Base-by-base conservation (phyloP, 2,797 vertebrate genomes). In the Acanthornis magna region DNA sequence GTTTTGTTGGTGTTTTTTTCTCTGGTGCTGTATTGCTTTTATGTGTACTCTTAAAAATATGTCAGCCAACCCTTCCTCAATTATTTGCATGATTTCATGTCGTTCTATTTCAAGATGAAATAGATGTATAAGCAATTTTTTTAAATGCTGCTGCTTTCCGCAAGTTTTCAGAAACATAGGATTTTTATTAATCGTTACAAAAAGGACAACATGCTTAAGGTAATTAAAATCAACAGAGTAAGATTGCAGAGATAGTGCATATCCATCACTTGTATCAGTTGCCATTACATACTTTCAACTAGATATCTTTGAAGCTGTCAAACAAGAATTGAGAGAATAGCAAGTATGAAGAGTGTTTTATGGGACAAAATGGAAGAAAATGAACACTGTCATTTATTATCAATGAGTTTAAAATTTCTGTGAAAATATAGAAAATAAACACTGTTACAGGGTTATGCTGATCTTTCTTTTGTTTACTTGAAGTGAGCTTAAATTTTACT, bases 401-500 rank as follows among this genome's bases (percentile, higher is more conserved):
- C 51, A 88, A 15, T 32, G 34, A 5, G 15, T 42, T 93, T 63
- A 74, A 68, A 81, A 85, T 17, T 30, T 63, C 40, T 95, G 9
- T 61, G 68, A 54, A 62, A 91, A 48, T 40, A 57, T 2, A 47
- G 18, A 58, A 87, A 88, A 61, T 55, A 60, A 74, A 16, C 63
- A 66, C 48, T 75, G 32, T 91, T 79, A 34, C 11, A 48, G 27
- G 25, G 16, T 88, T 94, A 66, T 86, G 29, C 62, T 86, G 62
- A 67, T 88, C 34, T 85, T 91, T 81, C 71, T 30, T 94, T 91
- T 74, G 57, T 85, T 86, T 90, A 43, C 25, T 86, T 92, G 30
- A 87, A 80, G 23, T 53, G 14, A 85, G 20, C 32, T 73, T 93
- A 80, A 81, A 65, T 92, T 76, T 55, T 78, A 32, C 55, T 88